These are phyloP conservation scores for Netelia fuscicornis DNA, from an alignment of 2,888 invertebrate genomes.

Conservation along the genomic window DNA sequence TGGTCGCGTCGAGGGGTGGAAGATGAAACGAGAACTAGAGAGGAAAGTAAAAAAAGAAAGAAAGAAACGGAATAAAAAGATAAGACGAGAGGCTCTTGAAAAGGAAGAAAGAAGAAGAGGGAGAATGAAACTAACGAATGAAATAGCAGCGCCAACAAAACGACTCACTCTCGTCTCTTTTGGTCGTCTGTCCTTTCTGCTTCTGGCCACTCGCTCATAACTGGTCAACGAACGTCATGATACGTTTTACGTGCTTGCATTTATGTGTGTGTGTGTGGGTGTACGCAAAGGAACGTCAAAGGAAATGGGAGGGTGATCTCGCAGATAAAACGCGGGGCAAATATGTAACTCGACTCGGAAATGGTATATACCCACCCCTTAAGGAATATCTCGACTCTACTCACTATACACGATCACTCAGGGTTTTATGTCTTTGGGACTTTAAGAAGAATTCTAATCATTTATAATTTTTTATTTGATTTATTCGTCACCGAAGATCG, in stretches of 20 bases:
- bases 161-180: slow-evolving; percentile 60
- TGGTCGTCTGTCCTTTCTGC: slow-evolving; percentile 37
- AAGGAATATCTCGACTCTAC: slow-evolving; percentile 19
- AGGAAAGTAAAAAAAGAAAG: slow-evolving; percentile 7
- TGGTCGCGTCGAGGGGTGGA: slow-evolving; percentile 31
- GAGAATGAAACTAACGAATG: slow-evolving; percentile 72
- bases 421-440: slow-evolving; percentile 39
- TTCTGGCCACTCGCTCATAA: slow-evolving; percentile 69
- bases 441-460: neutral
- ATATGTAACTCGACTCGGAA: slow-evolving; percentile 75
- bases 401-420: slow-evolving; percentile 18
- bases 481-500: too few relatives aligned
- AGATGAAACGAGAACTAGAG: slow-evolving; percentile 48
- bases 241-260: slow-evolving; percentile 1
- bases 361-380: slow-evolving; percentile 63
- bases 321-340: slow-evolving; percentile 76
- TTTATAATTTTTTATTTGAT: too few relatives aligned
- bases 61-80: slow-evolving; percentile 26
- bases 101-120: slow-evolving; percentile 22
- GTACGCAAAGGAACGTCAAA: slow-evolving; percentile 70
- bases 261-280: neutral
- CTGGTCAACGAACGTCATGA: slow-evolving; percentile 62
- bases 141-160: slow-evolving; percentile 72
- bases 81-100: slow-evolving; percentile 51
- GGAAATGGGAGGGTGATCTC: slow-evolving; percentile 75